phyloP scores from a whole-genome alignment of 2,797 vertebrate species.

The Alca torda region DNA sequence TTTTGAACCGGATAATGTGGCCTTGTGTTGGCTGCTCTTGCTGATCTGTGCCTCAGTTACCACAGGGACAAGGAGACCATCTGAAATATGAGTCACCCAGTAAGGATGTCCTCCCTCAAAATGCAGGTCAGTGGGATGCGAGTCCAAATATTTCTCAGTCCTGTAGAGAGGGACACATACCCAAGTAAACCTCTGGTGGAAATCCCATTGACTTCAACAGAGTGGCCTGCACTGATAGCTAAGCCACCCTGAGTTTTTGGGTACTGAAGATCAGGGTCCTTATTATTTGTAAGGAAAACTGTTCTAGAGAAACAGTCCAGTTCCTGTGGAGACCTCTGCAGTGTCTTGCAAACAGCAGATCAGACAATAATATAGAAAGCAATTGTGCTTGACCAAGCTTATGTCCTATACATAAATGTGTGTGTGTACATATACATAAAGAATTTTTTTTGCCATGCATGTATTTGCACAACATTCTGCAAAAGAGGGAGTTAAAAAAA shows the following conservation, averaged over 20 bases:
- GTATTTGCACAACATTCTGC: not conserved
- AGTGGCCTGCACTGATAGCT: not conserved
- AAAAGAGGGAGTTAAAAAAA: not conserved
- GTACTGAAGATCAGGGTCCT: not conserved
- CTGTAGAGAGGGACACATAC: rapidly evolving
- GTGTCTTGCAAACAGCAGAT: not conserved
- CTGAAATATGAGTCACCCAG: not conserved
- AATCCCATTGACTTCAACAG: not conserved
- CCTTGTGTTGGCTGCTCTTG: not conserved
- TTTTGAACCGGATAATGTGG: not conserved
- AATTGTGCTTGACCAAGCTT: rapidly evolving
- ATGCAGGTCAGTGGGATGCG: not conserved
- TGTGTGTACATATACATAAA: not conserved
- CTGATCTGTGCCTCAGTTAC: not conserved
- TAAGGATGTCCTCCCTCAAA: not conserved
- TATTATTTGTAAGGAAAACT: not conserved
- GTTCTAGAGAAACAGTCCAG: not conserved
- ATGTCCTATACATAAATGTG: rapidly evolving
- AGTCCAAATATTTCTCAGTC: not conserved
- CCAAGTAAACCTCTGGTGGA: not conserved
- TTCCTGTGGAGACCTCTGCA: not conserved
- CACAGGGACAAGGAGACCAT: not conserved
- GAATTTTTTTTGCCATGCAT: not conserved
- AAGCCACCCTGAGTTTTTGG: not conserved
- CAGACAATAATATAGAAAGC: not conserved